Evolutionary conservation across 2,113 vertebrate genomes (phyloP), one percentile per base, ranked within the genome.

Genomic region (Indicator maculatus): DNA sequence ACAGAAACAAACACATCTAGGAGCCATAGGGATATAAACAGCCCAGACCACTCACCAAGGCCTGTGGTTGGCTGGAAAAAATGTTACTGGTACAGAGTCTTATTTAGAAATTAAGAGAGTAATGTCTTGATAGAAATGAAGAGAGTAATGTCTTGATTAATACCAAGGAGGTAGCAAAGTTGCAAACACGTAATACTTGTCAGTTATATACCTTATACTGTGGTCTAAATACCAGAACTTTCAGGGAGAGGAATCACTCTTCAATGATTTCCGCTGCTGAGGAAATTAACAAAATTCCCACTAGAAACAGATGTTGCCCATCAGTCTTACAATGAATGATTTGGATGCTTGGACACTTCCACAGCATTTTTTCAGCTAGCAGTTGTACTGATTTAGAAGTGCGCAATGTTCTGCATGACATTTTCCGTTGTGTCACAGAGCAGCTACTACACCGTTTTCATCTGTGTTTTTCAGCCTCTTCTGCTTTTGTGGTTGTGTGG

Each of bases 401-500:
- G 4, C 0, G 0, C 39, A 23, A 27, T 6, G 5, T 20, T 16
- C 61, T 4, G 2, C 7, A 5, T 8, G 23, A 8, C 59, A 39
- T 74, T 91, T 95, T 91, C 92, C 94, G 73, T 44, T 63, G 45
- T 82, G 92, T 84, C 94, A 89, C 66, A 59, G 38, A 30, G 73
- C 2, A 44, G 60, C 50, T 84, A 50, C 70, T 27, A 28, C 83
- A 52, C 19, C 83, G 7, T 19, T 78, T 70, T 86, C 7, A 2
- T 9, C 44, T 69, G 10, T 26, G 20, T 45, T 55, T 72, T 89
- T 63, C 59, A 79, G 66, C 55, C 38, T 81, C 59, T 97, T 97
- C 95, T 95, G 95, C 96, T 97, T 96, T 95, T 94, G 93, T 73
- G 95, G 94, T 90, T 84, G 93, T 19, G 90, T 90, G 94, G 94